A percentile compares a stretch with the other conserved stretches of the same genome.
Conservation (phyloP, 2,797 vertebrate genomes). For the Momotus momota region DNA sequence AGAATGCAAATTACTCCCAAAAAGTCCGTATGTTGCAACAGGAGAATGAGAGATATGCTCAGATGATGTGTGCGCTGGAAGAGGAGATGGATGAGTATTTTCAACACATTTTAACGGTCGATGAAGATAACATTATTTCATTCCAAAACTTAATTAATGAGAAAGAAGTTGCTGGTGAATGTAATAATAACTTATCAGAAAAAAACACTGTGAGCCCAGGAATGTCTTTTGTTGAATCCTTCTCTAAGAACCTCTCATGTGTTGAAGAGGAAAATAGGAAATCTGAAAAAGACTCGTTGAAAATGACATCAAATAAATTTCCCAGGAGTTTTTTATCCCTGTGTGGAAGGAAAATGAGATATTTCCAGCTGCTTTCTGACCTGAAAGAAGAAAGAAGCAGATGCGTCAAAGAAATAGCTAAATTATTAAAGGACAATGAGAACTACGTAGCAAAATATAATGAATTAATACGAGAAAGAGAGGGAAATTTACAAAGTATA, state of each 20-base stretch:
- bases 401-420: background rate
- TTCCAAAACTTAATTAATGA: background rate
- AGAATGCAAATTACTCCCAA: background rate
- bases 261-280: background rate
- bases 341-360: background rate
- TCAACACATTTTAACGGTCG: background rate
- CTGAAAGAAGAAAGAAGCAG: conserved; percentile 44
- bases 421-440: conserved; percentile 18
- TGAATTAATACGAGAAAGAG: conserved; percentile 1
- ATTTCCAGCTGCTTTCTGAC: conserved; percentile 30
- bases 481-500: background rate
- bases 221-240: background rate
- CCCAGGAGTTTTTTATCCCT: accelerated
- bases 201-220: background rate
- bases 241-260: background rate
- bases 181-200: conserved; percentile 27
- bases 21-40: background rate
- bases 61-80: conserved; percentile 71
- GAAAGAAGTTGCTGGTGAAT: conserved; percentile 53
- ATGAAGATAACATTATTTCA: background rate
- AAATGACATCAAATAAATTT: background rate
- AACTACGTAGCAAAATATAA: background rate
- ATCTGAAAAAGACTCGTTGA: background rate
- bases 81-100: conserved; percentile 68
- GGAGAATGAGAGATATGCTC: conserved; percentile 70